A percentile compares a stretch with the other conserved stretches of the same genome.
phyloP scores from a whole-genome alignment of 2,113 vertebrate genomes.

The Bufo gargarizans region DNA sequence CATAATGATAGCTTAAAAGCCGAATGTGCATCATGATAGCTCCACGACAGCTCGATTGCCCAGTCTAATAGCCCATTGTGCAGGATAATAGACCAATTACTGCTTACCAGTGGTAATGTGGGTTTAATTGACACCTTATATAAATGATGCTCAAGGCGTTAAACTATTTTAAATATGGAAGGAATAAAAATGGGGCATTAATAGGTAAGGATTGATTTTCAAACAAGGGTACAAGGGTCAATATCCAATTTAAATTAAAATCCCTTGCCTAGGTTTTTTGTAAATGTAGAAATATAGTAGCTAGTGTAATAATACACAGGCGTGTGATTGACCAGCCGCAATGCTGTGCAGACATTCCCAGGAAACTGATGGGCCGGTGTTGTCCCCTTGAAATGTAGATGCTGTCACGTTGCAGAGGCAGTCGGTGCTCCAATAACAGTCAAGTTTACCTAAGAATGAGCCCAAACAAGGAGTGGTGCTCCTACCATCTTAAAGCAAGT shows the following conservation, averaged over 20 bases:
- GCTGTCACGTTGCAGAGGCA: no score
- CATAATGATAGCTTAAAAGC: constrained; percentile 27
- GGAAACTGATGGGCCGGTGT: no score
- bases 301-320: background rate
- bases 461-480: no score
- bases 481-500: no score
- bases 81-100: constrained; percentile 14
- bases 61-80: constrained; percentile 16
- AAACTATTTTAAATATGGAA: constrained; percentile 1
- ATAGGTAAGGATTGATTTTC: background rate
- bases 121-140: constrained; percentile 7
- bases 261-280: background rate
- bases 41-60: background rate
- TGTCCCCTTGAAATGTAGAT: no score
- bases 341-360: no score
- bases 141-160: background rate
- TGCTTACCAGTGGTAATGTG: constrained; percentile 1
- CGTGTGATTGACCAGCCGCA: no score
- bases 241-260: background rate
- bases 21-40: background rate
- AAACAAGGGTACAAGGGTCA: background rate
- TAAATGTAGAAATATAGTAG: no score
- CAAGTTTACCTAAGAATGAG: no score
- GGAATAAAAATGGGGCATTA: background rate
- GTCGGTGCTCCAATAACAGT: no score